phyloP scores from a whole-genome alignment of 2,888 invertebrate genomes.

The Andrena flavipes region DNA sequence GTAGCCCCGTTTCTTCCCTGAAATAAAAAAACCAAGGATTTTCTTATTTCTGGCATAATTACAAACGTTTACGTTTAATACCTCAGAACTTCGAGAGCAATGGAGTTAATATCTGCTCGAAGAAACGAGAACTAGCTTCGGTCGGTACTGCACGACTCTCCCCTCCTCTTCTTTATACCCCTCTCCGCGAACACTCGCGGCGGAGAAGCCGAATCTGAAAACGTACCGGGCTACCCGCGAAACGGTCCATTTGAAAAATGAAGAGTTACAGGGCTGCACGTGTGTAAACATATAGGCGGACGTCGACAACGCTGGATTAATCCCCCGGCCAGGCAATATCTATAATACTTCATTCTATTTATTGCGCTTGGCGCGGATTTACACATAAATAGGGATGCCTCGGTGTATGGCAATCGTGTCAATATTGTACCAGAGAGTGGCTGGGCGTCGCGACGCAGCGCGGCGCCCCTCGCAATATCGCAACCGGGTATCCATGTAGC shows the following conservation, averaged over 20 bases:
- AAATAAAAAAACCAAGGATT: no score
- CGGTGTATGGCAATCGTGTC: conserved; percentile 54
- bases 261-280: conserved; percentile 25
- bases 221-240: neutral
- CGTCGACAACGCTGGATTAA: conserved; percentile 38
- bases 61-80: no score
- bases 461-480: conserved; percentile 48
- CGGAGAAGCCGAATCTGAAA: neutral
- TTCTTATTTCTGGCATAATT: no score
- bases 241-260: conserved; percentile 46
- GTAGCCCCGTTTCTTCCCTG: no score
- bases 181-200: neutral
- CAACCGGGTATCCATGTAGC: conserved; percentile 27
- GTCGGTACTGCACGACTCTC: no score
- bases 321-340: conserved; percentile 44
- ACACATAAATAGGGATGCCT: conserved; percentile 56
- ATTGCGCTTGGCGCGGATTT: conserved; percentile 52
- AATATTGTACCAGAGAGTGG: conserved; percentile 48
- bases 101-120: no score
- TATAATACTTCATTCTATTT: conserved; percentile 61
- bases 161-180: no score
- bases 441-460: conserved; percentile 30
- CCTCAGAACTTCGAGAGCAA: no score
- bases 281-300: conserved; percentile 21
- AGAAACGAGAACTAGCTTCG: no score